Base-by-base conservation (phyloP, 2,797 vertebrate genomes). In the Mormyrus proboscirostris region DNA sequence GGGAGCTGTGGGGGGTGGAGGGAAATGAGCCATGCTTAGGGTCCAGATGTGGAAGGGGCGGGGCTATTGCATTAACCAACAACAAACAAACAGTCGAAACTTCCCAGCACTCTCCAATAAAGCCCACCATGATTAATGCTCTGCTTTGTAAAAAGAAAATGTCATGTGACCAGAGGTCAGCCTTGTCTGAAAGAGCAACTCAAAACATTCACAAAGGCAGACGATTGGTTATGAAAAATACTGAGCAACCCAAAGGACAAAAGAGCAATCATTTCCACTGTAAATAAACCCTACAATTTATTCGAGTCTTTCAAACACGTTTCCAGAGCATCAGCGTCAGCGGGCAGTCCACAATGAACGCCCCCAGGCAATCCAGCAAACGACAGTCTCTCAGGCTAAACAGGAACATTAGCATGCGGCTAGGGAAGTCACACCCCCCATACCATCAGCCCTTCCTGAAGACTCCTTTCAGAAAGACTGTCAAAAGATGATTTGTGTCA, bases 31-130 rank as follows among this genome's bases (percentile, higher is more conserved):
- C 41, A 90, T 89, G 5, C 91, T 92, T 83, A 92, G 83, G 90
- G 88, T 92, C 92, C 93, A 95, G 93, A 94, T 94, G 93, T 94
- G 91, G 88, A 89, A 89, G 2, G 57, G 50, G 22, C 83, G 53
- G 50, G 14, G 29, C 25, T 38, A 57, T 38, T 53, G 29, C 1
- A n/a, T 50, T 84, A 50, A 84, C 22, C 82, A 82, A 82, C 8
- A 50, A 65, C 83, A 79, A 83, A 73, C 59, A 86, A 84, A 51
- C 9, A 22, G 44, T 9, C 44, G 4, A 29, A 12, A 53, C 19
- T 85, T 87, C 84, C 62, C 49, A 55, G 84, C 85, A 76, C 86
- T 49, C 16, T 49, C 33, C 33, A 33, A 25, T n/a, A 49, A 86
- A 89, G 62, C 10, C 49, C 50, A 86, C 22, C 19, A 22, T 22